Base-by-base conservation (phyloP, 2,888 invertebrate species). In the Ethmia dodecea region DNA sequence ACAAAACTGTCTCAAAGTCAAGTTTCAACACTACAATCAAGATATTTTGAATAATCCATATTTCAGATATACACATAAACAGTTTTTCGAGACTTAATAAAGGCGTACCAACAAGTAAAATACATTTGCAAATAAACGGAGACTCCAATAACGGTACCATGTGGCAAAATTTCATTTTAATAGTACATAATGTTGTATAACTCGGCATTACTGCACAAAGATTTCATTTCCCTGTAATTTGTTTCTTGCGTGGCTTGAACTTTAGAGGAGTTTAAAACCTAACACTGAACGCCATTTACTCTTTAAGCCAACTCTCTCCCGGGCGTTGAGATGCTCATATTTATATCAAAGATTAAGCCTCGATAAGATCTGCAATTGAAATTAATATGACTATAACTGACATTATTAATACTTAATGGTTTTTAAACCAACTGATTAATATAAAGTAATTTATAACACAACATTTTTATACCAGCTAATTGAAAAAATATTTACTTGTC, bases 151-250 rank as follows among this genome's bases (percentile, higher is more conserved):
- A n/a, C n/a, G n/a, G n/a, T n/a, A n/a, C 5, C 34, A 28, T 31
- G 34, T 31, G 34, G 34, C 31, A 28, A 38, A 49, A 50, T 47
- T 50, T 51, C 43, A 45, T 48, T 47, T 48, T 52, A 52, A 54
- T 47, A 42, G 41, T 43, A 43, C 40, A 41, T 52, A 37, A 42
- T 43, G 38, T 33, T 35, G 33, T 36, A 38, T 42, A 42, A 49
- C 39, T 25, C 47, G 43, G 40, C 45, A 55, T 56, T 60, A 53
- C 51, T 31, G 45, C 32, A 45, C 48, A 52, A 58, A 68, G 60
- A 70, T 74, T 73, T 68, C 57, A 69, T 74, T 77, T 76, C 67
- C 68, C 59, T 49, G 60, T 75, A 76, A 80, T 80, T 78, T 79
- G 68, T 77, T 65, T 70, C 68, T 74, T 71, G 66, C 67, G 51